phyloP scores from a whole-genome alignment of 1,140 invertebrate species.

The Helicoverpa armigera region DNA sequence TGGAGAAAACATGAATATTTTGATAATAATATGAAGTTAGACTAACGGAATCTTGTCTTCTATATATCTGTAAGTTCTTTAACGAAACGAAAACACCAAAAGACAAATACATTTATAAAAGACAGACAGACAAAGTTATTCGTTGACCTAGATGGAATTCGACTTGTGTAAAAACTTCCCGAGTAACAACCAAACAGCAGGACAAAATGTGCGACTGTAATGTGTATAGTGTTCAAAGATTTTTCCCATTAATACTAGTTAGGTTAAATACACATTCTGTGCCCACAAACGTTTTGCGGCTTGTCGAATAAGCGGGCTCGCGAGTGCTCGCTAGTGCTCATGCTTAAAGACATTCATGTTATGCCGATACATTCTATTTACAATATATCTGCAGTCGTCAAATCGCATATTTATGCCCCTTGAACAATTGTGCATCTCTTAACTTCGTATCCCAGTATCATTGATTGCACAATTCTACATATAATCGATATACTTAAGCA shows the following conservation, averaged over 20 bases:
- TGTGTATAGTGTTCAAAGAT: slow-evolving; percentile 56
- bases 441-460: neutral
- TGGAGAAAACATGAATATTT: slow-evolving; percentile 30
- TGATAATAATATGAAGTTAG: slow-evolving; percentile 19
- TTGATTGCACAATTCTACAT: neutral
- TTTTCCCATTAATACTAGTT: slow-evolving; percentile 53
- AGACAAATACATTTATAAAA: neutral
- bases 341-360: no score
- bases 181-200: slow-evolving; percentile 50
- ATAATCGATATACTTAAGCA: neutral
- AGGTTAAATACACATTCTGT: slow-evolving; percentile 50
- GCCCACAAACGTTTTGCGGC: slow-evolving; percentile 47
- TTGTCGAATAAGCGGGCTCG: slow-evolving; percentile 50
- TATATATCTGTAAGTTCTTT: neutral
- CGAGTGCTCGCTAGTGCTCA: neutral
- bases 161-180: slow-evolving; percentile 17
- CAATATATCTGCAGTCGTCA: neutral
- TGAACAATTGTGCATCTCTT: neutral
- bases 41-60: slow-evolving; percentile 17
- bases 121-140: neutral
- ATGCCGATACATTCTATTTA: neutral
- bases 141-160: neutral
- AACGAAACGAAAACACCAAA: neutral
- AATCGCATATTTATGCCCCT: neutral
- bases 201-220: slow-evolving; percentile 55